Conservation (phyloP, 2,888 invertebrate genomes). For the Sesia apiformis region DNA sequence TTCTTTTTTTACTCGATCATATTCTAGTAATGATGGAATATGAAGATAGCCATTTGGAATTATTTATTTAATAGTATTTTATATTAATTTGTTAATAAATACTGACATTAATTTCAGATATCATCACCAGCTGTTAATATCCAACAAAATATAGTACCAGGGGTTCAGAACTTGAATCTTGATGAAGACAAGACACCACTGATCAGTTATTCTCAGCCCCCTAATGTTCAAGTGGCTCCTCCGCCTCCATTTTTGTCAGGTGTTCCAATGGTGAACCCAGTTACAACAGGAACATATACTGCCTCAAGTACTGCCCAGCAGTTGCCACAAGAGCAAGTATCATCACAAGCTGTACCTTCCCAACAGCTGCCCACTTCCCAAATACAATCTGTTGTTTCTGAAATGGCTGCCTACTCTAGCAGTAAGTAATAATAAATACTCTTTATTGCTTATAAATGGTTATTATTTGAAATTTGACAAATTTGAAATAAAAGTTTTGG, state of each 20-base stretch:
- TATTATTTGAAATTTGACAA: no score
- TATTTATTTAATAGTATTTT: no score
- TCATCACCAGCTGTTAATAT: constrained; percentile 21
- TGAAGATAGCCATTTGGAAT: no score
- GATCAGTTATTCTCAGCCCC: constrained; percentile 25
- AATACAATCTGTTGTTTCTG: constrained; percentile 56
- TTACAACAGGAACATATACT: constrained; percentile 16
- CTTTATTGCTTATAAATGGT: no score
- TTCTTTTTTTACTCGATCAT: no score
- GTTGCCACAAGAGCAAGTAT: constrained; percentile 8
- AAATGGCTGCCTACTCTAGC: constrained; percentile 64
- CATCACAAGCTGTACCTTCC: constrained; percentile 11
- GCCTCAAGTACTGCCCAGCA: constrained; percentile 15
- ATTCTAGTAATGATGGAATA: no score
- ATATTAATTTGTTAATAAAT: no score
- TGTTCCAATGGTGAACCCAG: constrained; percentile 68
- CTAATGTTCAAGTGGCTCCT: constrained; percentile 16
- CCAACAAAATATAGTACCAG: constrained; percentile 31
- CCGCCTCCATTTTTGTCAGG: constrained; percentile 66
- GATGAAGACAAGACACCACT: constrained; percentile 43
- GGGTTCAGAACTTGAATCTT: constrained; percentile 39
- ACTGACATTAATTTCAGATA: constrained; percentile 23
- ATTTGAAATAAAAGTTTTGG: no score
- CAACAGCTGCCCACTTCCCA: constrained; percentile 35
- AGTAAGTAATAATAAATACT: constrained; percentile 40